Evolutionary conservation across 2,797 vertebrate genomes (phyloP).

Genomic region (Chelon labrosus): DNA sequence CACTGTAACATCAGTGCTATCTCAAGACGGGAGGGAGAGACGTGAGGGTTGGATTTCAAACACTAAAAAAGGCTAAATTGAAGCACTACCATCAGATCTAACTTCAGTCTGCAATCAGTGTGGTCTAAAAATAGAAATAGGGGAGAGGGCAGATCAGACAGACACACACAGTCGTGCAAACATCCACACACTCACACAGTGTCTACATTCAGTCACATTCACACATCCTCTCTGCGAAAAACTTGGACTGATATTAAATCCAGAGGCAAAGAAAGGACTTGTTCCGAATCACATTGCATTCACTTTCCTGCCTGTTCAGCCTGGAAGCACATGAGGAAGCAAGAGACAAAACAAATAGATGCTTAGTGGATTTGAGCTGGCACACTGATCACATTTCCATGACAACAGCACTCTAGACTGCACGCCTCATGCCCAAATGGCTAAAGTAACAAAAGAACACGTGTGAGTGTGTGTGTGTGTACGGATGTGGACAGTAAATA

Average conservation of each 20-base stretch:
- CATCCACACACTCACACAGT: constrained; percentile 35
- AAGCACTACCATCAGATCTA: constrained; percentile 47
- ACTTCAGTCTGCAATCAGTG: constrained; percentile 65
- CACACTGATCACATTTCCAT: constrained; percentile 74
- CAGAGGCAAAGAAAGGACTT: constrained; percentile 12
- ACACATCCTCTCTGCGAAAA: constrained; percentile 20
- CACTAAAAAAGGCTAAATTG: constrained; percentile 28
- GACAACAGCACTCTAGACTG: constrained; percentile 66
- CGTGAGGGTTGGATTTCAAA: constrained; percentile 1
- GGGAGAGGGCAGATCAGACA: constrained; percentile 38
- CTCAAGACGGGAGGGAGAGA: not conserved
- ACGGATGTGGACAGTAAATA: constrained; percentile 7
- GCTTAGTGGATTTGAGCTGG: constrained; percentile 61
- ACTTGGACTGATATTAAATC: constrained; percentile 4
- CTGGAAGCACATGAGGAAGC: constrained; percentile 51
- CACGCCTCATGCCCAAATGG: constrained; percentile 52
- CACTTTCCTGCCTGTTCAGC: constrained; percentile 18
- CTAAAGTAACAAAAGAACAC: constrained; percentile 42
- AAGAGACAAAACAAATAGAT: constrained; percentile 71
- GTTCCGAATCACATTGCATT: constrained; percentile 30
- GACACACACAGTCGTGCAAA: constrained; percentile 23
- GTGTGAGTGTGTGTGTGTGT: not conserved
- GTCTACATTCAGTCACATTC: constrained; percentile 32
- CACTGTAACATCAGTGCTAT: not conserved
- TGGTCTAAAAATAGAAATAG: constrained; percentile 69